A percentile compares a stretch with the other conserved stretches of the same genome.
Evolutionary conservation across 2,113 vertebrate species (phyloP).

Genomic region (Ictalurus furcatus): DNA sequence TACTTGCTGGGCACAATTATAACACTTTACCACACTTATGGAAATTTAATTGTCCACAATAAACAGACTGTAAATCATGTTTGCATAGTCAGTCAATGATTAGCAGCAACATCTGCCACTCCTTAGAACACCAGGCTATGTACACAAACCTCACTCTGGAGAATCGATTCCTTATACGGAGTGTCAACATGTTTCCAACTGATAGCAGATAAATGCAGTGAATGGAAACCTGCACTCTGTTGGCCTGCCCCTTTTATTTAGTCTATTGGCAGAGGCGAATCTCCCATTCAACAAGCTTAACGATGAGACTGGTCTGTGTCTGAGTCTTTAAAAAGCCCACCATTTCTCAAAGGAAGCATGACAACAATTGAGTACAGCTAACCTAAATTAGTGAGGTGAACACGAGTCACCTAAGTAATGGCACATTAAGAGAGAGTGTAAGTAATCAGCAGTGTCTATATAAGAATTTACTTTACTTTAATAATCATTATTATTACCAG

Average conservation of each 20-base stretch:
- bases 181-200: neutral
- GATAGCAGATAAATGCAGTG: neutral
- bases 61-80: slow-evolving; percentile 23
- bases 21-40: neutral
- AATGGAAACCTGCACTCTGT: slow-evolving; percentile 21
- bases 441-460: neutral
- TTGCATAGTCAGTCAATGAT: slow-evolving; percentile 50
- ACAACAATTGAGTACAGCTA: slow-evolving; percentile 58
- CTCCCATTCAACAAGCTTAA: slow-evolving; percentile 22
- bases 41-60: slow-evolving; percentile 32
- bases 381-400: slow-evolving; percentile 69
- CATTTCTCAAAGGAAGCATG: slow-evolving; percentile 37
- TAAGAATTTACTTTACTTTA: neutral
- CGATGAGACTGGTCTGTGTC: neutral
- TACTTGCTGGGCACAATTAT: neutral
- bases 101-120: slow-evolving; percentile 34
- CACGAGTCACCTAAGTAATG: slow-evolving; percentile 54
- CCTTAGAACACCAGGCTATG: slow-evolving; percentile 15
- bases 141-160: slow-evolving; percentile 39
- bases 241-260: slow-evolving; percentile 34
- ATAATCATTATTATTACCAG: neutral
- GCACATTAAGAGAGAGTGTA: slow-evolving; percentile 32
- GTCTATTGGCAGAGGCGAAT: slow-evolving; percentile 19
- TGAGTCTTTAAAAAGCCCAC: slow-evolving; percentile 52
- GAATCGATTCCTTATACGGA: neutral